These are phyloP conservation scores for Physella acuta DNA, from an alignment of 1,140 invertebrate genomes.

Conservation along the genomic window DNA sequence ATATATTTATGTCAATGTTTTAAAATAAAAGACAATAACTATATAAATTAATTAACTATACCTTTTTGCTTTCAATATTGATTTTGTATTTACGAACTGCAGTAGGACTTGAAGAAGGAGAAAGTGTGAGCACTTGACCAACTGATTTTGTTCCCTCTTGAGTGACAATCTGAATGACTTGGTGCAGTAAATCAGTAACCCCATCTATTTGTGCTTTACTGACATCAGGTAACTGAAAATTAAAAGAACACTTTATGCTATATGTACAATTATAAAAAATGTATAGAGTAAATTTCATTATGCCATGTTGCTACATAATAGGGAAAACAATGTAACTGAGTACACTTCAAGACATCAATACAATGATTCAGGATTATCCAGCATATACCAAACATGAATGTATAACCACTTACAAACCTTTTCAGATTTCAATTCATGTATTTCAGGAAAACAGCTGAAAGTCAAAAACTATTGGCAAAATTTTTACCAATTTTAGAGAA, in stretches of 20 bases:
- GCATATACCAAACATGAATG: no score
- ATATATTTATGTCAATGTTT: no score
- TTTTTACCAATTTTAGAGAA: no score
- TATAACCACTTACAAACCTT: no score
- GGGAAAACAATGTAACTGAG: no score
- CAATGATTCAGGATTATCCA: no score
- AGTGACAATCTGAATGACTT: slow-evolving; percentile 24
- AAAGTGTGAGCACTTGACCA: slow-evolving; percentile 20
- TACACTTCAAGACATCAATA: no score
- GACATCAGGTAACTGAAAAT: slow-evolving; percentile 18
- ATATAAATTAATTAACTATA: not conserved
- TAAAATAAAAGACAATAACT: not conserved
- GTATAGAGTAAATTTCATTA: not conserved
- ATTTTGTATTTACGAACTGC: slow-evolving; percentile 21
- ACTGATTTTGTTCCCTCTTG: slow-evolving; percentile 18
- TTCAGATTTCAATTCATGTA: no score
- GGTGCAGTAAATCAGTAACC: slow-evolving; percentile 20
- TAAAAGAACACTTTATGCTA: slow-evolving; percentile 6
- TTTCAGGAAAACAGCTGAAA: not conserved
- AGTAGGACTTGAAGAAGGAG: slow-evolving; percentile 17
- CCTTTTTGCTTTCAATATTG: slow-evolving; percentile 15
- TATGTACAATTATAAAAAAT: not conserved
- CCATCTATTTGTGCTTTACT: slow-evolving; percentile 21
- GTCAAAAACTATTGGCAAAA: not conserved
- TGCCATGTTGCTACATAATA: not conserved